Base-by-base conservation (phyloP, 2,888 invertebrate species). In the Coleophora deauratella region DNA sequence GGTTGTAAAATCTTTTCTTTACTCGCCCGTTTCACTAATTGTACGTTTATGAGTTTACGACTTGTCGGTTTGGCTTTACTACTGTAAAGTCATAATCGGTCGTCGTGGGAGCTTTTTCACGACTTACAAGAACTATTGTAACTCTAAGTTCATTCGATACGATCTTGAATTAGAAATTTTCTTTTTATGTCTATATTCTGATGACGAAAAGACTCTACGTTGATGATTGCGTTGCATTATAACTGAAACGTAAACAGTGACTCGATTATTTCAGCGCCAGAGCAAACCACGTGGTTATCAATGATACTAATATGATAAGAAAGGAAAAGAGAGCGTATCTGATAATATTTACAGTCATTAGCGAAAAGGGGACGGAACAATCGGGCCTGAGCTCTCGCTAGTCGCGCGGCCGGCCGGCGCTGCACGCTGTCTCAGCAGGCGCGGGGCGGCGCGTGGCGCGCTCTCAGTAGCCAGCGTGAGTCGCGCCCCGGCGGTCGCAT, bases 401-500 rank as follows among this genome's bases (percentile, higher is more conserved):
- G 78, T 71, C 75, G 73, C 79, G 87, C 82, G 81, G 84, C 87
- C 87, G 73, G 80, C 87, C 82, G 81, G 84, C 87, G 87, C 86
- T 88, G 88, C 87, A 88, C 88, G n/a, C n/a, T n/a, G n/a, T n/a
- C n/a, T n/a, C n/a, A n/a, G n/a, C n/a, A n/a, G n/a, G n/a, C n/a
- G 88, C 87, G 86, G 84, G 85, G 72, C 62, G 43, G 10, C 43
- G 28, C 60, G n/a, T 58, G 78, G 82, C 79, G 82, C 77, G 80
- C 58, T 86, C 62, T 62, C 87, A 90, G 89, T 88, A 88, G 88
- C 87, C 81, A 88, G 89, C 88, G 88, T 87, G 88, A 88, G 88
- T 87, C 87, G 88, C 88, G 88, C 87, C 77, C 80, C 87, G 88
- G 80, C 85, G 88, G 80, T 77, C 80, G 82, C 69, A 64, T 59